Evolutionary conservation across 1,140 invertebrate species (phyloP).

Genomic region (Drosophila jambulina): DNA sequence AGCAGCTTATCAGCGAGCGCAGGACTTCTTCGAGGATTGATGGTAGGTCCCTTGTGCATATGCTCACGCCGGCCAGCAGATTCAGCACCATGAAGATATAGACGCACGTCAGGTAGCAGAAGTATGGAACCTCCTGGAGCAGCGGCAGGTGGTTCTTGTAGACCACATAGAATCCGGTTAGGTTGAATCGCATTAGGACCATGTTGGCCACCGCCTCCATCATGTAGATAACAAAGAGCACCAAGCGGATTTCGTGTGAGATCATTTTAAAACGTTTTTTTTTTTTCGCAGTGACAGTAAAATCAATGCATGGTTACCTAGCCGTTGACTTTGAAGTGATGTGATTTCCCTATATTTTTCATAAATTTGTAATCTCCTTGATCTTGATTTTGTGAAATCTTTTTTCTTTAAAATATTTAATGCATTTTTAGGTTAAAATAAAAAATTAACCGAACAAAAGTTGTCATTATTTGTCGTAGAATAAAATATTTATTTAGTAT

Average conservation of each 20-base stretch:
- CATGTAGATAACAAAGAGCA: neutral
- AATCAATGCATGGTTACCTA: neutral
- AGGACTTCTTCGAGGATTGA: neutral
- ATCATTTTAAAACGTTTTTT: neutral
- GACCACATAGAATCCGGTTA: neutral
- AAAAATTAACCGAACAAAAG: no score
- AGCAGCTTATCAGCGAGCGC: constrained; percentile 3
- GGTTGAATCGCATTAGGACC: neutral
- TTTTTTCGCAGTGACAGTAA: neutral
- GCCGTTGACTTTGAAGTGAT: no score
- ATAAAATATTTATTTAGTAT: constrained; percentile 64
- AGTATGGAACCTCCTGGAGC: neutral
- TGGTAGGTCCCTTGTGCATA: neutral
- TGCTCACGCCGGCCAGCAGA: neutral
- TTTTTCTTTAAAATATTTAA: no score
- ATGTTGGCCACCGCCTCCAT: neutral
- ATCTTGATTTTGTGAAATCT: no score
- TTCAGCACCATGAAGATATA: neutral
- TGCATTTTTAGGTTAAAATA: no score
- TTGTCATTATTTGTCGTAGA: constrained; percentile 17
- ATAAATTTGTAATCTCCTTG: no score
- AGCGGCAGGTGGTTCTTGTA: neutral
- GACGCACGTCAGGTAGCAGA: neutral
- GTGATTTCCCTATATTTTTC: no score
- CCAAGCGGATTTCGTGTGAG: neutral